Percentiles rank a stretch among this genome's conserved stretches.
Evolutionary conservation across 2,113 vertebrate genomes (phyloP).

Genomic region (Rattus norvegicus): DNA sequence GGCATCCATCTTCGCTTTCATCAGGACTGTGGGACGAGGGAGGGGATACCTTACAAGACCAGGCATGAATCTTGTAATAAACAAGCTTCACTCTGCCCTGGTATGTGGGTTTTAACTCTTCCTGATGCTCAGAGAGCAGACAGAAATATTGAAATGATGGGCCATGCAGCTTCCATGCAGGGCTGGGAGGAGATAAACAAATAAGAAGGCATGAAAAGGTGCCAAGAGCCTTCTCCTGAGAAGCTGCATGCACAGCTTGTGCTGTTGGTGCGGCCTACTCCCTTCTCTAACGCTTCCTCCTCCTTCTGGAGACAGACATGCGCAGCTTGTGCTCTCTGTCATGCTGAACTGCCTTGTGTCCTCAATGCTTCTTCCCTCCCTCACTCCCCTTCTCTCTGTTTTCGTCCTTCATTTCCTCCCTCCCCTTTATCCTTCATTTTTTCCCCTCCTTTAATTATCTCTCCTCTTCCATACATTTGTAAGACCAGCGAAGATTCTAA

Average conservation of each 20-base stretch:
- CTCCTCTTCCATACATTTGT: no score
- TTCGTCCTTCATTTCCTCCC: neutral
- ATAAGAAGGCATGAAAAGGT: neutral
- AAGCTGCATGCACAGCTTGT: neutral
- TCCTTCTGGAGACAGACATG: neutral
- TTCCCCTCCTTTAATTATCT: neutral
- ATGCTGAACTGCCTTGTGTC: neutral
- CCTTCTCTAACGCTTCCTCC: no score
- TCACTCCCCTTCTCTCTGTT: no score
- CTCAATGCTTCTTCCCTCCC: no score
- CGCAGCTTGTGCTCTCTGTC: neutral
- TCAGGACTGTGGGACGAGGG: constrained; percentile 9
- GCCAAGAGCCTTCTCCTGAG: neutral
- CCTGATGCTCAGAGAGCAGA: constrained; percentile 20
- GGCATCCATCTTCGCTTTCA: neutral
- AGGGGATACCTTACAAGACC: constrained; percentile 61
- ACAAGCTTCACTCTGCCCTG: constrained; percentile 40
- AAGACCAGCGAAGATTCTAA: neutral
- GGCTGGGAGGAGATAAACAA: neutral
- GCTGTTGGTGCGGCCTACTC: neutral
- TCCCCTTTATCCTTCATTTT: no score
- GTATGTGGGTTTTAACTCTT: constrained; percentile 55
- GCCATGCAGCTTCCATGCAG: neutral
- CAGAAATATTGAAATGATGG: neutral
- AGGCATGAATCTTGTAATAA: constrained; percentile 60